Conservation (phyloP, 2,888 invertebrate genomes). For the Erebia epiphron region DNA sequence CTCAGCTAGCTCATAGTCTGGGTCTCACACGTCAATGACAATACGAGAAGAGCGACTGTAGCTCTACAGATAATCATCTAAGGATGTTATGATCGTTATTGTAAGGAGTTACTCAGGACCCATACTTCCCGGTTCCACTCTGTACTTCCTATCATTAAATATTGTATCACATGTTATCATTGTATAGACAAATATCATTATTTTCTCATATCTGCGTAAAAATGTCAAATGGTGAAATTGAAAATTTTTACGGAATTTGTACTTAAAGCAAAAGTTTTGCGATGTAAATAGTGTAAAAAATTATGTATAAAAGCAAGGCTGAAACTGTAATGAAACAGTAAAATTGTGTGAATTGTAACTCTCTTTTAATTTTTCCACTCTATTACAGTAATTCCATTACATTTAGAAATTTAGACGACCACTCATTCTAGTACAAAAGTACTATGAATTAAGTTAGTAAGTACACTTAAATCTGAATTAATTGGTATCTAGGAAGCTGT, state of each 20-base stretch:
- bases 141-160: constrained; percentile 52
- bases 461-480: background rate
- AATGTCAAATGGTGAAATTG: constrained; percentile 45
- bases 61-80: constrained; percentile 72
- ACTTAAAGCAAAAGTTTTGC: constrained; percentile 65
- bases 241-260: constrained; percentile 78
- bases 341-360: constrained; percentile 73
- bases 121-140: constrained; percentile 49
- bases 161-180: constrained; percentile 47
- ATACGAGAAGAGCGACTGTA: constrained; percentile 78
- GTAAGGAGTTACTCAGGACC: constrained; percentile 49
- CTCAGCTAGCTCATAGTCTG: constrained; percentile 86
- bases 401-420: background rate
- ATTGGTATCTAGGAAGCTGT: background rate
- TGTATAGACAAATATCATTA: constrained; percentile 44
- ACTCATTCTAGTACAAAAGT: background rate
- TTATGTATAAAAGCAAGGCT: constrained; percentile 81
- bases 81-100: constrained; percentile 81
- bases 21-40: constrained; percentile 86
- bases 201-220: constrained; percentile 42
- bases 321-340: constrained; percentile 81
- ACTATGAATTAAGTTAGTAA: background rate
- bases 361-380: constrained; percentile 39
- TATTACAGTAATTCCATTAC: background rate
- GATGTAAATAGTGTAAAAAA: constrained; percentile 79